phyloP scores from a whole-genome alignment of 2,113 vertebrate species.

The Odontophorus gujanensis region DNA sequence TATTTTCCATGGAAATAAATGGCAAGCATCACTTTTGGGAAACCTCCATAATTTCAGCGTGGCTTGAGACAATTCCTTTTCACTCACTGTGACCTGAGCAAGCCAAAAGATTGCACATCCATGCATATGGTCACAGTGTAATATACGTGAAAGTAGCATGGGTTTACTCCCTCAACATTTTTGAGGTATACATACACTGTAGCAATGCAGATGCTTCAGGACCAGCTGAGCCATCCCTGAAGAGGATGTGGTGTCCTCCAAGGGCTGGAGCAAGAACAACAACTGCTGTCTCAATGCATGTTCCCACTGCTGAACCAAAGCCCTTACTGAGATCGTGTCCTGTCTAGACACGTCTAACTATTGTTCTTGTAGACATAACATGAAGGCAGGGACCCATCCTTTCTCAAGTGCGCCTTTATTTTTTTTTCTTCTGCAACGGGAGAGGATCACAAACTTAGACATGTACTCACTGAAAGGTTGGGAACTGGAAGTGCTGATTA shows the following conservation, averaged over 20 bases:
- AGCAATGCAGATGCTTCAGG: neutral
- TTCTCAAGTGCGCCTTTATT: neutral
- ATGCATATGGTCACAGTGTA: neutral
- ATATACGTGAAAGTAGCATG: neutral
- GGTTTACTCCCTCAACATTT: neutral
- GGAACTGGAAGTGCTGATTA: conserved; percentile 25
- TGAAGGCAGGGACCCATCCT: neutral
- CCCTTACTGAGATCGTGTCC: neutral
- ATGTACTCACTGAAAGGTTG: neutral
- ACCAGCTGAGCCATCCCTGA: neutral
- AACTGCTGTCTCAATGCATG: conserved; percentile 21
- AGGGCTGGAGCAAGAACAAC: conserved; percentile 39
- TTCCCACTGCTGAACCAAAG: conserved; percentile 55
- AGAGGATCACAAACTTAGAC: neutral
- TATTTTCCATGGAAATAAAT: too few relatives aligned
- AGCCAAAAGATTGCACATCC: too few relatives aligned
- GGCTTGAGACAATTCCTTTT: too few relatives aligned
- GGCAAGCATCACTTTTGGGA: too few relatives aligned
- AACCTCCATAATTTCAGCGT: too few relatives aligned
- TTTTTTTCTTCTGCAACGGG: neutral
- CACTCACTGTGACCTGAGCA: too few relatives aligned
- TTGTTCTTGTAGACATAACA: conserved; percentile 1
- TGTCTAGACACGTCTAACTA: neutral
- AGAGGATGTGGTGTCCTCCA: neutral
- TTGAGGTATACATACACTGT: neutral